phyloP scores from a whole-genome alignment of 1,140 invertebrate genomes.

The Zaprionus ornatus region DNA sequence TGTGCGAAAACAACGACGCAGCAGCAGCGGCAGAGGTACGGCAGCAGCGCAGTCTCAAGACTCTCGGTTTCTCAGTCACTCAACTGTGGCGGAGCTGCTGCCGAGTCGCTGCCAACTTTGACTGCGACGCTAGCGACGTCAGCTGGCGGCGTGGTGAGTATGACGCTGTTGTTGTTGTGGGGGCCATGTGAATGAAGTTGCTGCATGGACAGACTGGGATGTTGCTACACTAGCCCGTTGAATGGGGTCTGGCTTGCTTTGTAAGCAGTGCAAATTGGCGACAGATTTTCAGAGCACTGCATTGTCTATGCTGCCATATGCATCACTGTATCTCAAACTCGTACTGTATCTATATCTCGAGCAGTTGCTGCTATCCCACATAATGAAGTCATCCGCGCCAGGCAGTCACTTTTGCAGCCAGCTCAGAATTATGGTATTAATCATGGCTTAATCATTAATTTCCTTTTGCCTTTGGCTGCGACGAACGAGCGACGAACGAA shows the following conservation, averaged over 20 bases:
- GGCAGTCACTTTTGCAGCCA: conserved; percentile 44
- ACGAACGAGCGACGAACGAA: conserved; percentile 25
- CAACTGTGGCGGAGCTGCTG: conserved; percentile 52
- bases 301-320: conserved; percentile 28
- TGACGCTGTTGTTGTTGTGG: conserved; percentile 8
- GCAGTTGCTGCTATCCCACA: conserved; percentile 37
- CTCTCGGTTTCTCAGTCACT: conserved; percentile 69
- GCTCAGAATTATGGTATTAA: conserved; percentile 73
- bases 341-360: conserved; percentile 4
- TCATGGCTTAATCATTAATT: conserved; percentile 71
- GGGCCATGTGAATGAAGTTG: conserved; percentile 70
- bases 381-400: conserved; percentile 54
- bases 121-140: background rate
- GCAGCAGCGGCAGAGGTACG: conserved; percentile 19
- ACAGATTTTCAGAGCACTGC: conserved; percentile 60
- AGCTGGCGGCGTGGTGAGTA: conserved; percentile 45
- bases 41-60: conserved; percentile 50
- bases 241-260: conserved; percentile 30
- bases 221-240: conserved; percentile 57
- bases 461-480: conserved; percentile 34
- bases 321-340: background rate
- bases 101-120: conserved; percentile 4
- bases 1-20: conserved; percentile 53
- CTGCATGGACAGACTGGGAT: conserved; percentile 66
- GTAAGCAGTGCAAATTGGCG: conserved; percentile 63